Percentiles rank a stretch among this genome's conserved stretches.
Conservation (phyloP, 2,797 vertebrate genomes). For the Anguilla obscura region DNA sequence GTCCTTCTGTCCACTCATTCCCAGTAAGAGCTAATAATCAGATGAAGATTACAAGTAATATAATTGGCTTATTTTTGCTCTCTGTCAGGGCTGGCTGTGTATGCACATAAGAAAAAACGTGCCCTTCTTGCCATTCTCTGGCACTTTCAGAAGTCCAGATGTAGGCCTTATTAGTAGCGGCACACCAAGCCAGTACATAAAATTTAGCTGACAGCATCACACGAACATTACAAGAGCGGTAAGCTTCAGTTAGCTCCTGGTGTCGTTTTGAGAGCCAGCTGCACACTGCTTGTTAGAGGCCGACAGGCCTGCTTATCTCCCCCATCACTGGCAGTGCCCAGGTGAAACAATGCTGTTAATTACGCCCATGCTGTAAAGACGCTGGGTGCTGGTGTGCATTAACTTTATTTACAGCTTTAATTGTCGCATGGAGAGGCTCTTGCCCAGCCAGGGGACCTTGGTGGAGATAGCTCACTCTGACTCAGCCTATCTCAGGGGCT, state of each 20-base stretch:
- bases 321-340: conserved; percentile 42
- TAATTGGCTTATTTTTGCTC: neutral
- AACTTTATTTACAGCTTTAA: conserved; percentile 71
- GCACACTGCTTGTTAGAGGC: conserved; percentile 33
- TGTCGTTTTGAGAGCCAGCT: neutral
- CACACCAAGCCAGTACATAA: neutral
- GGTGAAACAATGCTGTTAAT: conserved; percentile 62
- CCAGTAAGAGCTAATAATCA: neutral
- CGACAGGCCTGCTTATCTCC: conserved; percentile 43
- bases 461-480: conserved; percentile 57
- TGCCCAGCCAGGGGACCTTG: conserved; percentile 40
- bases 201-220: neutral
- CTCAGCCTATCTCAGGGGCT: conserved; percentile 19
- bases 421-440: conserved; percentile 53
- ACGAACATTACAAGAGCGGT: neutral
- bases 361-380: conserved; percentile 61
- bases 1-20: neutral
- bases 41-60: neutral
- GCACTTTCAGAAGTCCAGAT: neutral
- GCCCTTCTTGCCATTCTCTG: neutral
- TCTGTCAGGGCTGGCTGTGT: neutral
- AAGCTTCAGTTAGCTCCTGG: neutral
- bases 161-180: neutral
- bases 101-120: neutral
- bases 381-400: conserved; percentile 59